Percentiles rank a stretch among this genome's conserved stretches.
These are phyloP conservation scores for Oplegnathus fasciatus DNA, from an alignment of 2,113 vertebrate species.

Conservation along the genomic window DNA sequence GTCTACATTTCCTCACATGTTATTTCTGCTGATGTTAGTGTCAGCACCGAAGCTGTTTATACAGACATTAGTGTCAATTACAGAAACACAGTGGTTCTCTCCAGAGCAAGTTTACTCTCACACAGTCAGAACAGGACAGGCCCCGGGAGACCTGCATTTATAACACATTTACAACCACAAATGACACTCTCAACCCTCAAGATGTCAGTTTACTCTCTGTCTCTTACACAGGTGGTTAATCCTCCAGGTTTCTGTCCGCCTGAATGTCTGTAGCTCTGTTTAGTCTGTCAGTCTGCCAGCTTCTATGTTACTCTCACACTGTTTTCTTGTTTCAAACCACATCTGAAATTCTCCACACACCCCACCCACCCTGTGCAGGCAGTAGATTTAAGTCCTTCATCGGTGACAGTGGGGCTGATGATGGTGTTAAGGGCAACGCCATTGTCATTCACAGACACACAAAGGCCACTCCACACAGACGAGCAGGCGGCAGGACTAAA, in stretches of 20 bases:
- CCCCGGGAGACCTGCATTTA: conserved; percentile 54
- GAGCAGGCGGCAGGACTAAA: conserved; percentile 66
- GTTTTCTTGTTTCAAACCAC: background rate
- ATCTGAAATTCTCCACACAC: background rate
- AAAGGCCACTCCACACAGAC: conserved; percentile 61
- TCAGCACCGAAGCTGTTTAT: conserved; percentile 64
- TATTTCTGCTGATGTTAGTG: conserved; percentile 60
- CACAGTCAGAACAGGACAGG: conserved; percentile 35
- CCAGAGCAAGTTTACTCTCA: conserved; percentile 44
- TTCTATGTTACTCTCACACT: conserved; percentile 7
- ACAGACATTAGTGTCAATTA: conserved; percentile 79
- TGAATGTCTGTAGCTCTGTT: background rate
- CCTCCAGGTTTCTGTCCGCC: conserved; percentile 16
- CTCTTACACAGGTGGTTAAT: conserved; percentile 4
- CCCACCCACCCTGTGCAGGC: background rate
- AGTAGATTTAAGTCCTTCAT: conserved; percentile 16
- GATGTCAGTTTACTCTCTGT: conserved; percentile 18
- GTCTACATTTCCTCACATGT: conserved; percentile 55
- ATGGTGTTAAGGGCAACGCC: conserved; percentile 59
- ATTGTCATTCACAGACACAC: conserved; percentile 81
- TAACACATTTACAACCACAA: conserved; percentile 37
- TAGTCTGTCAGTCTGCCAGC: background rate
- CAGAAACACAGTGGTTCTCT: conserved; percentile 51
- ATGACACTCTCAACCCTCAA: conserved; percentile 14
- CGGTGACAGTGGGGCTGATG: conserved; percentile 53